Conservation (phyloP, 2,888 invertebrate species). For the Malthinus seriepunctatus region DNA sequence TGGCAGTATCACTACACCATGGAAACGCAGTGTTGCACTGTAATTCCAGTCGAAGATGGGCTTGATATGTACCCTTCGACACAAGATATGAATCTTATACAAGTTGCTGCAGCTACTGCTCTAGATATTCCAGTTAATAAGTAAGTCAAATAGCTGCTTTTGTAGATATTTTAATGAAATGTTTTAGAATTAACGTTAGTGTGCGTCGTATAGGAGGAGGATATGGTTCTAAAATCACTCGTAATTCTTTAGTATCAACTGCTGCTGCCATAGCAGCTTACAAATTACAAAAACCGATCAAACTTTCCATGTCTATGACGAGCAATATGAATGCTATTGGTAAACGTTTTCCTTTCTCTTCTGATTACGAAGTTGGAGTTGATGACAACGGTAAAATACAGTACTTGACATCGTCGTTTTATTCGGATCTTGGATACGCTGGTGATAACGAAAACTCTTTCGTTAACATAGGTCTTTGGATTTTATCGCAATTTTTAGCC, state of each 20-base stretch:
- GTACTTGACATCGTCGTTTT: slow-evolving; percentile 61
- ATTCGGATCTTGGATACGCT: slow-evolving; percentile 59
- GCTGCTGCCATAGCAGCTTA: slow-evolving; percentile 73
- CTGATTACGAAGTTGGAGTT: slow-evolving; percentile 69
- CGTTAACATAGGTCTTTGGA: too few species aligned
- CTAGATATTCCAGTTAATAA: slow-evolving; percentile 62
- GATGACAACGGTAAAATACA: slow-evolving; percentile 68
- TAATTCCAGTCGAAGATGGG: slow-evolving; percentile 68
- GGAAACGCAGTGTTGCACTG: slow-evolving; percentile 72
- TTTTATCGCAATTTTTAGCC: slow-evolving; percentile 54
- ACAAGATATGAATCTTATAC: slow-evolving; percentile 67
- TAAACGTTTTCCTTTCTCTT: slow-evolving; percentile 63
- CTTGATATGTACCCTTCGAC: slow-evolving; percentile 65
- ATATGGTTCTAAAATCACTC: slow-evolving; percentile 77
- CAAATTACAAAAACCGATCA: slow-evolving; percentile 65
- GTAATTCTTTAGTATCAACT: slow-evolving; percentile 61
- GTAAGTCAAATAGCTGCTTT: slow-evolving; percentile 47
- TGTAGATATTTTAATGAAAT: neutral
- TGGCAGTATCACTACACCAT: slow-evolving; percentile 78
- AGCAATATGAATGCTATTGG: slow-evolving; percentile 73
- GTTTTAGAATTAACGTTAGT: slow-evolving; percentile 67
- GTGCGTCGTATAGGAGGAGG: slow-evolving; percentile 79
- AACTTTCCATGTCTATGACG: slow-evolving; percentile 70
- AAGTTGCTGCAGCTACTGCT: slow-evolving; percentile 58
- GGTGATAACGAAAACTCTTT: slow-evolving; percentile 59